Evolutionary conservation across 2,113 vertebrate species (phyloP), one percentile per base, ranked within the genome.

Genomic region (Montifringilla adamsi): DNA sequence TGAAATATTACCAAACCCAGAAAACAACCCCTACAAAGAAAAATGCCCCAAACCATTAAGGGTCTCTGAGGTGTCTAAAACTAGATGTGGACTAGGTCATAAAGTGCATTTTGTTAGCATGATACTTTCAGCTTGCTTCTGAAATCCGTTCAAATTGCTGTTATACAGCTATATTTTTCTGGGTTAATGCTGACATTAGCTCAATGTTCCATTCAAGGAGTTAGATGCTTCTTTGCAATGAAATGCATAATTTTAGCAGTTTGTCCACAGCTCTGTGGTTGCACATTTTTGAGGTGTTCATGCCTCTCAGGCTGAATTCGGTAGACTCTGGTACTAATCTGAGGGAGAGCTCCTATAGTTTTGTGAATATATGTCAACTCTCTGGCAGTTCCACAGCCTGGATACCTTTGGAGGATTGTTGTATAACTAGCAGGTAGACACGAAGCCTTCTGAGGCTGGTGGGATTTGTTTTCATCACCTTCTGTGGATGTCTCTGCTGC

Each of bases 1-100:
- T 84, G 83, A 96, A 95, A 94, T 89, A 93, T 90, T 94, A 84
- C 47, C 80, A 90, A 92, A 89, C 23, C 4, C 43, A 88, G 79
- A 88, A 92, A 92, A 83, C 58, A 84, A 41, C 74, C 19, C 27
- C 23, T 39, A 70, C 44, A 27, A 50, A 74, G 47, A n/a, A 67
- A 93, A 85, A 77, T 31, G 2, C 3, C 24, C 10, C 13, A 37
- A 78, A 80, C 17, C 15, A 35, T 81, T 81, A 92, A 60, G 23
- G 12, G 41, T 87, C 77, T 95, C 50, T 50, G 66, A 89, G 69
- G 28, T 4, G 2, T 75, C 73, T 91, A 69, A 86, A 86, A 44
- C 31, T 80, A 75, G 66, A 18, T 81, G 66, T 84, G 80, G 44
- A 47, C 47, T 89, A 41, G 67, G 81, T 56, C 69, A 82, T 67